Conservation (phyloP, 2,888 invertebrate species). For the Shargacucullia verbasci region DNA sequence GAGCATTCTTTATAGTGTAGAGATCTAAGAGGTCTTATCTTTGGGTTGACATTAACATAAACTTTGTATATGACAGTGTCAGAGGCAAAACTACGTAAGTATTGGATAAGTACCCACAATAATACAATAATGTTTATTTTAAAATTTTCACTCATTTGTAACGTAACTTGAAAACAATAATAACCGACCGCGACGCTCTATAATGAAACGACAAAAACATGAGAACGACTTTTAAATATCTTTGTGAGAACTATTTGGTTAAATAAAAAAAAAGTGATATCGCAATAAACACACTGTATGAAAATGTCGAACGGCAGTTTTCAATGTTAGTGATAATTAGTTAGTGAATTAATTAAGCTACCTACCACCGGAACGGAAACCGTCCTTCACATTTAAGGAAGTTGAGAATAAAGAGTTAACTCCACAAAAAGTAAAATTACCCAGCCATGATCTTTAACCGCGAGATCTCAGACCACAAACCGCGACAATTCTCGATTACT, state of each 20-base stretch:
- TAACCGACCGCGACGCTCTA: constrained; percentile 27
- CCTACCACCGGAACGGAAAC: constrained; percentile 66
- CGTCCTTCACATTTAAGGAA: constrained; percentile 73
- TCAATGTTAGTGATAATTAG: constrained; percentile 60
- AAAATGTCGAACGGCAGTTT: constrained; percentile 53
- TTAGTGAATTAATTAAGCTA: constrained; percentile 60
- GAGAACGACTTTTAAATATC: constrained; percentile 52
- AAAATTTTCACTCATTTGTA: constrained; percentile 29
- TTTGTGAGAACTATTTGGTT: constrained; percentile 53
- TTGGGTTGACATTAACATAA: neutral
- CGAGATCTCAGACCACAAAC: constrained; percentile 48
- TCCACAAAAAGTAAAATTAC: constrained; percentile 51
- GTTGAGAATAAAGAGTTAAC: constrained; percentile 63
- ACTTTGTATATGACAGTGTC: neutral
- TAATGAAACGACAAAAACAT: constrained; percentile 47
- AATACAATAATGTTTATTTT: constrained; percentile 11
- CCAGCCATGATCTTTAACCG: constrained; percentile 51
- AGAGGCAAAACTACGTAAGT: neutral
- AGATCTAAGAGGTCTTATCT: neutral
- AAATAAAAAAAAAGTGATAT: constrained; percentile 33
- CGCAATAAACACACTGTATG: constrained; percentile 27
- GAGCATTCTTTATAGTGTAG: neutral
- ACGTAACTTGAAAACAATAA: constrained; percentile 37
- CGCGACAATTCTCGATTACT: constrained; percentile 46
- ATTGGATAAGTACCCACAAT: constrained; percentile 15